A percentile compares a stretch with the other conserved stretches of the same genome.
phyloP scores from a whole-genome alignment of 1,140 invertebrate species.

The Papilio dardanus region DNA sequence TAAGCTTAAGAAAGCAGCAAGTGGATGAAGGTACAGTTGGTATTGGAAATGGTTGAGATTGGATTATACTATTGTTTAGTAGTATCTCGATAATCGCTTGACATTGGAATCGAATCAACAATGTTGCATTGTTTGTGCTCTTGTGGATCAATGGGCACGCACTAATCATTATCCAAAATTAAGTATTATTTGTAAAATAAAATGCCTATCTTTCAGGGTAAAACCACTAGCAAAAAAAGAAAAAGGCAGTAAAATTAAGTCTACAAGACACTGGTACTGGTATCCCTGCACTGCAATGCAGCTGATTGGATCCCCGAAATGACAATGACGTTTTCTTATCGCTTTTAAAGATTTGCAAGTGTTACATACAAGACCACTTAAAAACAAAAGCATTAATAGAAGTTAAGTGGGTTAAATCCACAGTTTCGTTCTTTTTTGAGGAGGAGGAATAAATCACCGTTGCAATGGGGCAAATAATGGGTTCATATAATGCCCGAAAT shows the following conservation, averaged over 20 bases:
- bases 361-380: background rate
- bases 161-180: too few species aligned
- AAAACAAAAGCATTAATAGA: background rate
- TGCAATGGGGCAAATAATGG: constrained; percentile 76
- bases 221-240: too few species aligned
- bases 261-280: background rate
- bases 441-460: constrained; percentile 11
- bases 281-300: constrained; percentile 8
- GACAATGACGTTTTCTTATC: constrained; percentile 10
- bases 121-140: too few species aligned
- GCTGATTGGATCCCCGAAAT: background rate
- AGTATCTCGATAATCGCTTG: background rate
- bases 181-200: constrained; percentile 10
- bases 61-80: background rate
- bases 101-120: background rate
- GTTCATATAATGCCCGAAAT: constrained; percentile 78
- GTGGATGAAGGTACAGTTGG: too few species aligned
- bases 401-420: background rate
- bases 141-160: too few species aligned
- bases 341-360: background rate
- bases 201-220: background rate
- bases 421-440: constrained; percentile 7
- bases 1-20: too few species aligned
- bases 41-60: background rate
- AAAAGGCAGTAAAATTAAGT: too few species aligned